These are phyloP conservation scores for Rhinopomastus cyanomelas DNA, from an alignment of 2,113 vertebrate genomes.

Conservation along the genomic window DNA sequence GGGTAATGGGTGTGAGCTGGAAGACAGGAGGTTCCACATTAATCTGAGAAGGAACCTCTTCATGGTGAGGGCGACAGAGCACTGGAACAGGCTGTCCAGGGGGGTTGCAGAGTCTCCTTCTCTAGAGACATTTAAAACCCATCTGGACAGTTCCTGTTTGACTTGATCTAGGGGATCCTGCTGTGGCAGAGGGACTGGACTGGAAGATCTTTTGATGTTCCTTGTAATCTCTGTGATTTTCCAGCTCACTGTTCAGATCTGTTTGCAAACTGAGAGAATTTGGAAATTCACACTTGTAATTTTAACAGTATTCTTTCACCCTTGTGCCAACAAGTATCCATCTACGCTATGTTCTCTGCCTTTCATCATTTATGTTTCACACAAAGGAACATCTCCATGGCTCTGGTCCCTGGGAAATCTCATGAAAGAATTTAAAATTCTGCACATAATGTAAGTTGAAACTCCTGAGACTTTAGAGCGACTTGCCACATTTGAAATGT, in stretches of 20 bases:
- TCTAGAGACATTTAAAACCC: too few species aligned
- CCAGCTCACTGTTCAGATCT: neutral
- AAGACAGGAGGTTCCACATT: too few species aligned
- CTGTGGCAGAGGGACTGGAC: too few species aligned
- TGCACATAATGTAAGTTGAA: neutral
- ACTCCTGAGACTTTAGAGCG: neutral
- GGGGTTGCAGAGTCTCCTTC: too few species aligned
- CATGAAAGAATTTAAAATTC: neutral
- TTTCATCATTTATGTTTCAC: neutral
- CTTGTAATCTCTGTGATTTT: neutral
- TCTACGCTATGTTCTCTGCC: neutral
- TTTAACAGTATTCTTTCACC: neutral
- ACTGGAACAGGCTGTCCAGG: too few species aligned
- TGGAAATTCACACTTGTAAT: neutral
- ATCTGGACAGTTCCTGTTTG: too few species aligned
- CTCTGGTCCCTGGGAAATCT: neutral
- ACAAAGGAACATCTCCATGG: neutral
- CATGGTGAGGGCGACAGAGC: too few species aligned
- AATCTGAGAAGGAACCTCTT: too few species aligned
- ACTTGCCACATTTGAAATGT: neutral
- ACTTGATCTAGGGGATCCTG: too few species aligned
- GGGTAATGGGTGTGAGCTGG: too few species aligned
- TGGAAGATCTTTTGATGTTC: too few species aligned
- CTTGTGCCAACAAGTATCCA: neutral
- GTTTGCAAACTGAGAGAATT: neutral